Evolutionary conservation across 2,113 vertebrate genomes (phyloP).

Genomic region (Mus spicilegus): DNA sequence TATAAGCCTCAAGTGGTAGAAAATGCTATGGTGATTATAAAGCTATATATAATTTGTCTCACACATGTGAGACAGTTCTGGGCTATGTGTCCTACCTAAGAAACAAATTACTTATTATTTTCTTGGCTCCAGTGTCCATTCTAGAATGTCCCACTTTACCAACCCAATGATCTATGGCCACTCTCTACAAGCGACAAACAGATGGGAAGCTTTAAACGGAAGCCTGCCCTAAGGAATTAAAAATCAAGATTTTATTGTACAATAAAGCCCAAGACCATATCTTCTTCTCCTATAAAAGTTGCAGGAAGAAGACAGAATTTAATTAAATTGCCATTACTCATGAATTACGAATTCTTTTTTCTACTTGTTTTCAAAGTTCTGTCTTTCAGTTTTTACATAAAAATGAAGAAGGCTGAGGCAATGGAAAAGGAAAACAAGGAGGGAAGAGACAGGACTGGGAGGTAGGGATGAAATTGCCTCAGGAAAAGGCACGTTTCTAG

Average conservation of each 20-base stretch:
- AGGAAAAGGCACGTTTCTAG: neutral
- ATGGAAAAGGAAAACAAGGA: neutral
- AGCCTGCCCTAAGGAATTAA: slow-evolving; percentile 57
- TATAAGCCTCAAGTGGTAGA: neutral
- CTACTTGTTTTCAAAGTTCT: slow-evolving; percentile 54
- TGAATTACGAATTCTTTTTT: slow-evolving; percentile 70
- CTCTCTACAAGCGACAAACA: slow-evolving; percentile 1
- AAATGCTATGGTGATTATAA: neutral
- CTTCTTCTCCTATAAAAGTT: slow-evolving; percentile 72
- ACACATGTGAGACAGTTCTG: neutral
- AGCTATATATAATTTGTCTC: neutral
- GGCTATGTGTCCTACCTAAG: neutral
- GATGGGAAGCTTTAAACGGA: slow-evolving; percentile 57
- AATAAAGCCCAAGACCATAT: slow-evolving; percentile 68
- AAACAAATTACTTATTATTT: neutral
- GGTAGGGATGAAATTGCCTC: rapidly evolving
- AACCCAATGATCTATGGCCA: slow-evolving; percentile 4
- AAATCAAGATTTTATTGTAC: slow-evolving; percentile 67
- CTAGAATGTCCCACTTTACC: neutral
- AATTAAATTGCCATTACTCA: slow-evolving; percentile 70
- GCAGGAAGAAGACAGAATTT: slow-evolving; percentile 70
- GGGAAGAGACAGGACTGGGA: too few species aligned
- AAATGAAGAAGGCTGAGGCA: slow-evolving; percentile 1
- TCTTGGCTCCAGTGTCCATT: neutral
- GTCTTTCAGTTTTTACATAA: slow-evolving; percentile 58